Evolutionary conservation across 2,797 vertebrate genomes (phyloP).

Genomic region (Discoglossus pictus): DNA sequence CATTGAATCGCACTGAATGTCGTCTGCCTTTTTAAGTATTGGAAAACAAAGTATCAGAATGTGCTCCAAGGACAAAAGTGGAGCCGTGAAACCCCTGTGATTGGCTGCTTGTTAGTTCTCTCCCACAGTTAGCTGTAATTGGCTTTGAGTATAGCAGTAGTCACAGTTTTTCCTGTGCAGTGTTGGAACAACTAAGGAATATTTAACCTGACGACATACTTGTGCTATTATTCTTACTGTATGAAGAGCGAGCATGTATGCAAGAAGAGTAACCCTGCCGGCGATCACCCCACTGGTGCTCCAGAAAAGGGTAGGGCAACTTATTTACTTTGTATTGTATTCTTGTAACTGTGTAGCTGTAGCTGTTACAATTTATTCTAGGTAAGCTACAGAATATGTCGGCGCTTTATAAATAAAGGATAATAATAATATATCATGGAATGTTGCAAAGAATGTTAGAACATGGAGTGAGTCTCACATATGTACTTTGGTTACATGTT

Average conservation of each 20-base stretch:
- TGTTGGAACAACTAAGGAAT: conserved; percentile 54
- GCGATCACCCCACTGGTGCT: conserved; percentile 86
- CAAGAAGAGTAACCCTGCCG: conserved; percentile 88
- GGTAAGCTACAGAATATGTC: too few species aligned
- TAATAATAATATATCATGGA: too few species aligned
- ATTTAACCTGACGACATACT: conserved; percentile 54
- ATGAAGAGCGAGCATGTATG: conserved; percentile 74
- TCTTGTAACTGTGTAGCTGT: background rate
- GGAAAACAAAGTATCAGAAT: conserved; percentile 68
- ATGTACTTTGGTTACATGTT: too few species aligned
- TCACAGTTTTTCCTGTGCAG: conserved; percentile 51
- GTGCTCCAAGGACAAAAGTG: conserved; percentile 86
- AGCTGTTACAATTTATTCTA: too few species aligned
- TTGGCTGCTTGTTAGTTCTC: conserved; percentile 69
- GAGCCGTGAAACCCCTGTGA: conserved; percentile 71
- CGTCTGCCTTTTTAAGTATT: conserved; percentile 69
- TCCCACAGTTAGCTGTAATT: conserved; percentile 73
- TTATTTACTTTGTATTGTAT: conserved; percentile 6
- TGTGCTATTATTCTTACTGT: conserved; percentile 53
- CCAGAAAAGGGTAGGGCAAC: conserved; percentile 74
- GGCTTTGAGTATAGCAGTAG: conserved; percentile 63
- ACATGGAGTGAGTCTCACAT: background rate
- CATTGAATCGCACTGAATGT: conserved; percentile 55
- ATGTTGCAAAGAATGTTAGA: conserved; percentile 11
- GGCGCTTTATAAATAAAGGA: too few species aligned